Evolutionary conservation across 2,888 invertebrate species (phyloP).

Genomic region (Julus scandinavius): DNA sequence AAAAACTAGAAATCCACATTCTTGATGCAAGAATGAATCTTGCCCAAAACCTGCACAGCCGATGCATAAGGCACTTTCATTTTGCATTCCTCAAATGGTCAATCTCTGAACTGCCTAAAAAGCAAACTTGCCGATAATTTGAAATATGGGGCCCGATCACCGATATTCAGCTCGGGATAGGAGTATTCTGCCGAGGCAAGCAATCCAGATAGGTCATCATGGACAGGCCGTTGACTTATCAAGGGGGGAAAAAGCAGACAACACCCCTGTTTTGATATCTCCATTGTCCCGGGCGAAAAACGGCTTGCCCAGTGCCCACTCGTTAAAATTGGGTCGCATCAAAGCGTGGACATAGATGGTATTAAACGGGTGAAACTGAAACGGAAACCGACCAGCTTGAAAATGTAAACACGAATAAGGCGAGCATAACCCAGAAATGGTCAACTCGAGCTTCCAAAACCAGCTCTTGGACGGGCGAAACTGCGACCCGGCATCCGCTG

Average conservation of each 20-base stretch:
- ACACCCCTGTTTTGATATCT: background rate
- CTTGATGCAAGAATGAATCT: no score
- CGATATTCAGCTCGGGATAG: no score
- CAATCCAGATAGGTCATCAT: no score
- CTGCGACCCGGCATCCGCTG: background rate
- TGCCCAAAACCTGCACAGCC: no score
- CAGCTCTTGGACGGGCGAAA: background rate
- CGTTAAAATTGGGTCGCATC: constrained; percentile 2
- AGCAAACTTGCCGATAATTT: no score
- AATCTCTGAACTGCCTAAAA: no score
- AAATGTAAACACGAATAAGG: no score
- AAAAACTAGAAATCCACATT: no score
- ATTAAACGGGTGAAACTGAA: constrained; percentile 8
- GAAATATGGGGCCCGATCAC: no score
- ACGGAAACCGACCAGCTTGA: background rate
- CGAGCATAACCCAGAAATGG: constrained; percentile 7
- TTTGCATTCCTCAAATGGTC: no score
- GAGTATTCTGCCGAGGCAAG: no score
- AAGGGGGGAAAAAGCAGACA: background rate
- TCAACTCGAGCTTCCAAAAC: background rate
- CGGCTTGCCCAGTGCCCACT: constrained; percentile 18
- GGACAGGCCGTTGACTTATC: constrained; percentile 3
- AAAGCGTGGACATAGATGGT: constrained; percentile 8
- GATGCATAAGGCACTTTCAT: no score
- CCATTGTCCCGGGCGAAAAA: background rate